phyloP scores from a whole-genome alignment of 1,140 invertebrate species.

The Diplogasteroides magnus region DNA sequence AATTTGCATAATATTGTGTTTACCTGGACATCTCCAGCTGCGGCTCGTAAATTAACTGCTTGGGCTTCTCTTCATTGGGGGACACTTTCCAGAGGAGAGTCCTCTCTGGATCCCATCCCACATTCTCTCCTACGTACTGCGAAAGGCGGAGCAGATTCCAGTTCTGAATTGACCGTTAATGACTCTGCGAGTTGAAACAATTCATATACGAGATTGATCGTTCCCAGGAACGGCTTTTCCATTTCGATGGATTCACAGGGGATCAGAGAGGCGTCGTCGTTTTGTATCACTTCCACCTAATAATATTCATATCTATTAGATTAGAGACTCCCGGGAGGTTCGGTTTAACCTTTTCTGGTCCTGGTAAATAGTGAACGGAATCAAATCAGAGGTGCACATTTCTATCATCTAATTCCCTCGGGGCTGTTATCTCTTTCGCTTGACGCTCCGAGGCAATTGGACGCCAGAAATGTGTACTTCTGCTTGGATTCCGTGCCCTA shows the following conservation, averaged over 20 bases:
- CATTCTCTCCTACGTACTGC: constrained; percentile 27
- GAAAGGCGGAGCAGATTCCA: constrained; percentile 34
- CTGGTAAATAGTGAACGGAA: too few species aligned
- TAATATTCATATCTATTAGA: too few species aligned
- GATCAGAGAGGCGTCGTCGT: background rate
- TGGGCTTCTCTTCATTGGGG: constrained; percentile 34
- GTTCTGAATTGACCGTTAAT: constrained; percentile 20
- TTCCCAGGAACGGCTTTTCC: background rate
- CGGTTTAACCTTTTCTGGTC: too few species aligned
- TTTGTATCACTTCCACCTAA: background rate
- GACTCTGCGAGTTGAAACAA: background rate
- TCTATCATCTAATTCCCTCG: too few species aligned
- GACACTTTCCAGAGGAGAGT: constrained; percentile 41
- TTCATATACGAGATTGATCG: background rate
- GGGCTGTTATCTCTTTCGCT: too few species aligned
- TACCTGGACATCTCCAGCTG: constrained; percentile 2
- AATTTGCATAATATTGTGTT: too few species aligned
- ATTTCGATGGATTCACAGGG: background rate
- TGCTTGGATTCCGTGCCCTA: too few species aligned
- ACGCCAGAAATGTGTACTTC: too few species aligned
- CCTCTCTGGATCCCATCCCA: constrained; percentile 40
- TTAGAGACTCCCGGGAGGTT: too few species aligned
- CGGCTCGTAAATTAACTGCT: background rate
- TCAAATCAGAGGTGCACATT: too few species aligned
- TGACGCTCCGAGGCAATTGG: too few species aligned